These are phyloP conservation scores for Agrypnia vestita DNA, from an alignment of 1,140 invertebrate species.

Conservation along the genomic window DNA sequence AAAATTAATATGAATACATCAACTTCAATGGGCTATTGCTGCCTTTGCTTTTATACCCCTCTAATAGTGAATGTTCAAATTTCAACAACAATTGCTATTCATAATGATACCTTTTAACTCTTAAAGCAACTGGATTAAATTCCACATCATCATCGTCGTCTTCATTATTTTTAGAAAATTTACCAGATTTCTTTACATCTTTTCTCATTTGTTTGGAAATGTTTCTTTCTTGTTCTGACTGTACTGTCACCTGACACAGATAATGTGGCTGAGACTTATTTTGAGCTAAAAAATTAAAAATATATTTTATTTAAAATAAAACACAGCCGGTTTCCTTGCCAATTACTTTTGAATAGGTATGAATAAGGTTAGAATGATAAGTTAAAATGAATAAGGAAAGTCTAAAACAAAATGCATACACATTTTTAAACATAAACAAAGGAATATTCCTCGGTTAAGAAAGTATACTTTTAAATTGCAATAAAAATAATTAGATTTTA, in stretches of 20 bases:
- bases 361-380: too few relatives aligned
- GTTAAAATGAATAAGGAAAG: too few relatives aligned
- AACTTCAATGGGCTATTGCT: too few relatives aligned
- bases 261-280: conserved; percentile 72
- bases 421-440: too few relatives aligned
- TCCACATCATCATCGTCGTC: conserved; percentile 72
- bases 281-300: conserved; percentile 12
- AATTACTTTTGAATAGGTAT: too few relatives aligned
- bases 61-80: conserved; percentile 30
- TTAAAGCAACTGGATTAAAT: conserved; percentile 62
- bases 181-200: conserved; percentile 88
- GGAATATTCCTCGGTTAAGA: too few relatives aligned
- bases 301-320: background rate
- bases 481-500: too few relatives aligned
- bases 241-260: conserved; percentile 84
- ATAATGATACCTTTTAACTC: conserved; percentile 61
- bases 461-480: too few relatives aligned
- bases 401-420: too few relatives aligned
- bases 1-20: too few relatives aligned
- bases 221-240: conserved; percentile 88
- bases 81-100: conserved; percentile 28
- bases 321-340: too few relatives aligned
- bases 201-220: conserved; percentile 88
- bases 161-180: conserved; percentile 71
- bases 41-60: too few relatives aligned